Evolutionary conservation across 2,888 invertebrate species (phyloP).

Genomic region (Ethmia dodecea): DNA sequence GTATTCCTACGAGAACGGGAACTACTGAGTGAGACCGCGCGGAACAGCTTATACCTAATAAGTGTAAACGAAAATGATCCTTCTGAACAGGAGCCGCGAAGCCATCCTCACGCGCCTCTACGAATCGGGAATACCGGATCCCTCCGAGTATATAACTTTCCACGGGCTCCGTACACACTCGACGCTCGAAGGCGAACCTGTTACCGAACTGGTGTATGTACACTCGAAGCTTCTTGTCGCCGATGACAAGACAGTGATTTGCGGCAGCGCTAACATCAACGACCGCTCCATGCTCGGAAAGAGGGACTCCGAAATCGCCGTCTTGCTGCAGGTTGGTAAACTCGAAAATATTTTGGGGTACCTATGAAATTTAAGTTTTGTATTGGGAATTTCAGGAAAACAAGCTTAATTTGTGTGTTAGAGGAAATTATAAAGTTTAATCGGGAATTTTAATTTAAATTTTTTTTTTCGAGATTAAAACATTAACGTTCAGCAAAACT

Average conservation of each 20-base stretch:
- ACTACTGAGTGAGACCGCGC: no score
- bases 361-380: no score
- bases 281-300: conserved; percentile 96
- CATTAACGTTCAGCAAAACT: no score
- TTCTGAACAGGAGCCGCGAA: conserved; percentile 88
- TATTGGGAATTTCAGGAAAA: no score
- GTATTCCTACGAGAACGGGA: no score
- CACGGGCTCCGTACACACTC: conserved; percentile 92
- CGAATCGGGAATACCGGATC: conserved; percentile 87
- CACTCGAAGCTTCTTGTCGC: conserved; percentile 97
- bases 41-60: no score
- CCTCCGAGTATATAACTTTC: conserved; percentile 92
- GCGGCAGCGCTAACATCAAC: conserved; percentile 99
- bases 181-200: conserved; percentile 85
- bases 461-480: no score
- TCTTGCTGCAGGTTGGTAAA: conserved; percentile 88
- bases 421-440: no score
- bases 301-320: conserved; percentile 96
- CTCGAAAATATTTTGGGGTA: no score
- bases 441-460: no score
- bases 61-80: no score
- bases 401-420: no score
- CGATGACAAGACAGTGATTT: conserved; percentile 94
- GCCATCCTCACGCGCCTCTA: conserved; percentile 88
- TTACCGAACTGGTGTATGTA: conserved; percentile 97